Conservation (phyloP, 2,888 invertebrate species). For the Acrocyrtus sp. region DNA sequence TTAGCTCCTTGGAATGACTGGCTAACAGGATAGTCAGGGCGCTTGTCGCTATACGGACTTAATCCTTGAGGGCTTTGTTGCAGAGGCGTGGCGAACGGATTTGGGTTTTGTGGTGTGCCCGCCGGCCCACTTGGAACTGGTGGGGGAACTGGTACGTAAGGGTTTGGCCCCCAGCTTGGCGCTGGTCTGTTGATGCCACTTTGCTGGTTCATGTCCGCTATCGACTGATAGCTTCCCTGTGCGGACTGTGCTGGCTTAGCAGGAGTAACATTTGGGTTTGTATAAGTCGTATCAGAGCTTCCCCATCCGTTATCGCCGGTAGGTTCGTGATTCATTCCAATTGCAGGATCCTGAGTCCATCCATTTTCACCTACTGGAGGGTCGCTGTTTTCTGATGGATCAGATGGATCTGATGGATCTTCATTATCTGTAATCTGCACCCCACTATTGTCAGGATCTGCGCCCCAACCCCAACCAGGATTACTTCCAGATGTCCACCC, state of each 20-base stretch:
- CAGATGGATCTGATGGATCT: neutral
- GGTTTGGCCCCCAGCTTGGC: conserved; percentile 3
- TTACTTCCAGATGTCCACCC: neutral
- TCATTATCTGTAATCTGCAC: neutral
- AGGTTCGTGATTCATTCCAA: neutral
- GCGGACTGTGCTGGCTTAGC: conserved; percentile 19
- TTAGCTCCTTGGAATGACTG: conserved; percentile 27
- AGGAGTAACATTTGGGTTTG: conserved; percentile 3
- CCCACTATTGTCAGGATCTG: neutral
- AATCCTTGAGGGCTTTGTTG: neutral
- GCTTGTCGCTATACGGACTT: conserved; percentile 12
- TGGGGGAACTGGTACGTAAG: neutral
- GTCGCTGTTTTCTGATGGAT: neutral
- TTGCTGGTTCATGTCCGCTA: neutral
- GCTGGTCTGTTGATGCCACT: neutral
- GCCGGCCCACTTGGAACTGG: neutral
- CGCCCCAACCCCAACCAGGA: neutral
- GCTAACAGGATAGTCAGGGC: conserved; percentile 26
- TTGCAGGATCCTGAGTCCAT: conserved; percentile 15
- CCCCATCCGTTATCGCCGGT: neutral
- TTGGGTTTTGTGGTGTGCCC: neutral
- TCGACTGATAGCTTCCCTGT: neutral
- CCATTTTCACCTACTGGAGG: conserved; percentile 8
- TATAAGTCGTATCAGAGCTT: neutral
- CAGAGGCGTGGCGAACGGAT: neutral